Percentiles rank a stretch among this genome's conserved stretches.
Conservation (phyloP, 2,113 vertebrate species). For the Sturnira hondurensis region DNA sequence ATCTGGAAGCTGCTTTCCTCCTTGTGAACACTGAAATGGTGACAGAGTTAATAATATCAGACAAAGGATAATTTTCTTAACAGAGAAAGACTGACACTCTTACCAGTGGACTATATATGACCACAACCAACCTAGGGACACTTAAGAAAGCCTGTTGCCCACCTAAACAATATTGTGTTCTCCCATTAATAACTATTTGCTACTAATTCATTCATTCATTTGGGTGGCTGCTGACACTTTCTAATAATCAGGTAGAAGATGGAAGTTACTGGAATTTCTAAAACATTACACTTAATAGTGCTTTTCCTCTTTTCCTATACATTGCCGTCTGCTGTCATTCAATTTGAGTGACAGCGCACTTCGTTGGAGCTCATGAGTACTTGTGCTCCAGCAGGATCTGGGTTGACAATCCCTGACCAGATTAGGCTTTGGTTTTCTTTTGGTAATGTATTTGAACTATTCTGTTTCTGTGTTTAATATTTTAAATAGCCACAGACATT, state of each 20-base stretch:
- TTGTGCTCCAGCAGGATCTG: background rate
- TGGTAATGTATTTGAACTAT: background rate
- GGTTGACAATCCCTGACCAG: background rate
- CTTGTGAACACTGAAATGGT: background rate
- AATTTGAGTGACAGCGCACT: background rate
- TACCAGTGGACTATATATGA: background rate
- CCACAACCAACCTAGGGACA: background rate
- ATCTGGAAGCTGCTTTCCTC: slow-evolving; percentile 21
- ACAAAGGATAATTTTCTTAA: slow-evolving; percentile 4
- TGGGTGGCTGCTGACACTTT: background rate
- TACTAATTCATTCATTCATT: background rate
- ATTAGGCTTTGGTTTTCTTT: background rate
- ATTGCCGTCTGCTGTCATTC: background rate
- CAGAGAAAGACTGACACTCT: background rate
- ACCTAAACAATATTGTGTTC: background rate
- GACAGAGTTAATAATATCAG: background rate
- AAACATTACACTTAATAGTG: background rate
- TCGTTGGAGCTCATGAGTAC: background rate
- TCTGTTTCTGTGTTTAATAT: background rate
- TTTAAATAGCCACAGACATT: background rate
- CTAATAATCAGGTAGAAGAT: background rate
- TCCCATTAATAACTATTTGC: background rate
- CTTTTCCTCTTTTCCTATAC: background rate
- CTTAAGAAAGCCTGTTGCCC: background rate
- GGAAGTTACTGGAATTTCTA: background rate